phyloP scores from a whole-genome alignment of 2,797 vertebrate species.

The Sebastes reedi region DNA sequence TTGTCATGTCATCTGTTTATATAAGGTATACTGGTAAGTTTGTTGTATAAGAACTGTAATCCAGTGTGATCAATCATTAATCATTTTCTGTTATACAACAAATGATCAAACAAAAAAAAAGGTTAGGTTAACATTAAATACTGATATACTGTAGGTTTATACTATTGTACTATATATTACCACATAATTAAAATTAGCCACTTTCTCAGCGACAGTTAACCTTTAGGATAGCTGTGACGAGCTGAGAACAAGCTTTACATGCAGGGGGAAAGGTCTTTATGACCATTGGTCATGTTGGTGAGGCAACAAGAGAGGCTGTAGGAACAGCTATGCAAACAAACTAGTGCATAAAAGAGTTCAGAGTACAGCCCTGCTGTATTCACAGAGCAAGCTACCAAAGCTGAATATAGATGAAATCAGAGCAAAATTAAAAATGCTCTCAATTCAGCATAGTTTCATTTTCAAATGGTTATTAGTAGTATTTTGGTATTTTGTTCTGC shows the following conservation, averaged over 20 bases:
- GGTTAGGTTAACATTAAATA: too few relatives aligned
- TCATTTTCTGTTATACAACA: too few relatives aligned
- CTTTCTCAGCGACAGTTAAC: too few relatives aligned
- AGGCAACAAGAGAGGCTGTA: neutral
- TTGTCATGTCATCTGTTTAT: too few relatives aligned
- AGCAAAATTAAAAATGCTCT: neutral
- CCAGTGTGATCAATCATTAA: too few relatives aligned
- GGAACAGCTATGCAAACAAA: neutral
- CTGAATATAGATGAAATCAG: neutral
- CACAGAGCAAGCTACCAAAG: neutral
- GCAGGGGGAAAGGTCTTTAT: neutral
- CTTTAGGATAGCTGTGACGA: too few relatives aligned
- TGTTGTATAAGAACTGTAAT: too few relatives aligned
- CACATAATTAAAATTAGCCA: too few relatives aligned
- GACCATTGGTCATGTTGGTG: neutral
- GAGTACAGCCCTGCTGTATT: neutral
- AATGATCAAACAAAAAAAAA: too few relatives aligned
- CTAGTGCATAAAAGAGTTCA: neutral
- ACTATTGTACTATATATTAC: too few relatives aligned
- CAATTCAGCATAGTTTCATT: neutral
- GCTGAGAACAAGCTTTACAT: neutral
- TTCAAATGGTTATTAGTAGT: neutral
- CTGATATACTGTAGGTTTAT: too few relatives aligned
- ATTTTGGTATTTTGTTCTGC: neutral
- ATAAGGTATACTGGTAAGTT: too few relatives aligned